A percentile compares a stretch with the other conserved stretches of the same genome.
These are phyloP conservation scores for Cricetomys ansorgei DNA, from an alignment of 2,113 vertebrate genomes.

Conservation along the genomic window DNA sequence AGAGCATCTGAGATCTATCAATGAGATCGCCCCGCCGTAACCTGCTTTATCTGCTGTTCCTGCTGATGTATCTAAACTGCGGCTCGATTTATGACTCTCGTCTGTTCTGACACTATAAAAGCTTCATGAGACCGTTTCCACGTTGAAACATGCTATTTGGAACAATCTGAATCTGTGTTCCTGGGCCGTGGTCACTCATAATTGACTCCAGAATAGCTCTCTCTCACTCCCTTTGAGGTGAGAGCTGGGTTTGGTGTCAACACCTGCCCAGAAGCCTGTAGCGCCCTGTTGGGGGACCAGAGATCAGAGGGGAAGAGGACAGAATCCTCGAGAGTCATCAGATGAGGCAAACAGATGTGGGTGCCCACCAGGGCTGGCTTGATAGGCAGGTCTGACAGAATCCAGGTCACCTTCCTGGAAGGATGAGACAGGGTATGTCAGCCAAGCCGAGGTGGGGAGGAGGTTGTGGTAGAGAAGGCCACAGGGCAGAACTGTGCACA, in stretches of 20 bases:
- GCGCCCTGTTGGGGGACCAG: not conserved
- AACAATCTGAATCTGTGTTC: not conserved
- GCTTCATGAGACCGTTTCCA: not conserved
- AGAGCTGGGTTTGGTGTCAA: not conserved
- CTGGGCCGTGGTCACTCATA: not conserved
- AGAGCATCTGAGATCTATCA: not conserved
- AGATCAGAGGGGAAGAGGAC: no score
- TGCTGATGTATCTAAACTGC: no score
- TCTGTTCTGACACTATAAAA: not conserved
- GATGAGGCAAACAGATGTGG: not conserved
- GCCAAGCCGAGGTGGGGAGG: not conserved
- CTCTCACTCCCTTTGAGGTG: not conserved
- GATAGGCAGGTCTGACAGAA: not conserved
- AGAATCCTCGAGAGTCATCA: not conserved
- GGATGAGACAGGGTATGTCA: not conserved
- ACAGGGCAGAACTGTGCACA: not conserved
- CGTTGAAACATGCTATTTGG: not conserved
- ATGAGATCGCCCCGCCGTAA: no score
- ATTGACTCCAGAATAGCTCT: not conserved
- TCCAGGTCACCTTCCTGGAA: not conserved
- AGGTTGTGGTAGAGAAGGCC: not conserved
- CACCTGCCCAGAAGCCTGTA: not conserved
- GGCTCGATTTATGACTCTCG: not conserved
- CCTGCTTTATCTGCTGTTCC: not conserved
- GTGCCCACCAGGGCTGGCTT: not conserved